Evolutionary conservation across 2,113 vertebrate species (phyloP).

Genomic region (Rhabdomys dilectus): DNA sequence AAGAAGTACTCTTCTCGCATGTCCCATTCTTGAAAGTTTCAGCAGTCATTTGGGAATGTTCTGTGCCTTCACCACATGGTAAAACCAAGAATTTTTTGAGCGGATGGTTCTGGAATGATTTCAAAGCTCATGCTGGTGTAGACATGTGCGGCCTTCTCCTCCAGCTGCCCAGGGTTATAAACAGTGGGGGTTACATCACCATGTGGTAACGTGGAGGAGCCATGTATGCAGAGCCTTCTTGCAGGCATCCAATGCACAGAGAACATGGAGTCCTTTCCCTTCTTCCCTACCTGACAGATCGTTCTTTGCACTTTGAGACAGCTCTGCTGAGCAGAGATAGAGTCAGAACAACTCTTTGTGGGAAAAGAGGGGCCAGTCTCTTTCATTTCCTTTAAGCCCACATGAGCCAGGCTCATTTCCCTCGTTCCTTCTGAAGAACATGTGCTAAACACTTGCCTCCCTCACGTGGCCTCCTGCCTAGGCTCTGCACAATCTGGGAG

Average conservation of each 20-base stretch:
- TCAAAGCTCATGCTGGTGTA: neutral
- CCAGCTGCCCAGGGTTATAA: neutral
- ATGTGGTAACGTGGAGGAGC: neutral
- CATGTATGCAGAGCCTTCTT: neutral
- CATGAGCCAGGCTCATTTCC: neutral
- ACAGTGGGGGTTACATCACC: neutral
- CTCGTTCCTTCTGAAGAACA: neutral
- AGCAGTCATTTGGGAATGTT: neutral
- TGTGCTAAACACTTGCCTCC: neutral
- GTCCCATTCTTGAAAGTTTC: slow-evolving; percentile 8
- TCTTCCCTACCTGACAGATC: too few relatives aligned
- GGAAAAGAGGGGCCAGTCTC: neutral
- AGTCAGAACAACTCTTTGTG: neutral
- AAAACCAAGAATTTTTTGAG: slow-evolving; percentile 17
- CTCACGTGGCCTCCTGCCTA: neutral
- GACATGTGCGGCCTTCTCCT: neutral
- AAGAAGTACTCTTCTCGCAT: neutral
- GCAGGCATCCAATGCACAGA: too few relatives aligned
- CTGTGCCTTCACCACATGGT: neutral
- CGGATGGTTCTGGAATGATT: neutral
- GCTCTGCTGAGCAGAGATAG: neutral
- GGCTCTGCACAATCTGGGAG: neutral
- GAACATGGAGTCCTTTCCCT: neutral
- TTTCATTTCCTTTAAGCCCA: slow-evolving; percentile 9
- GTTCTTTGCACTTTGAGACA: neutral